Base-by-base conservation (phyloP, 2,113 vertebrate genomes). In the Sorex fumeus region DNA sequence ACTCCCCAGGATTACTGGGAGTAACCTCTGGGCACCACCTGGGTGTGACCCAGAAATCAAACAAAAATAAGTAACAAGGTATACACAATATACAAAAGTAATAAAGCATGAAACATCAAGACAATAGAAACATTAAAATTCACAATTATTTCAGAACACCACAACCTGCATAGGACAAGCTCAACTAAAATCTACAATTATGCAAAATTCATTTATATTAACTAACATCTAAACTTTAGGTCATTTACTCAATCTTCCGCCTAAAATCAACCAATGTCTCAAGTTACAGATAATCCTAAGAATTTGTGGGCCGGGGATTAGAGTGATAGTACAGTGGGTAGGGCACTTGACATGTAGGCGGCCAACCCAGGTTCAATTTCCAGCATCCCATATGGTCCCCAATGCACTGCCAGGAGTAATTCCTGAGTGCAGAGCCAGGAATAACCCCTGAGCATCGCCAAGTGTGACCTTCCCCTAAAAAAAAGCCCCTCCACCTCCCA, bases 241-340 rank as follows among this genome's bases (percentile, higher is more conserved):
- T 75, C 32, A 60, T 30, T 76, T 27, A 64, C 15, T 91, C 83
- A 75, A 45, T 69, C 27, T 90, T 36, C 84, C 50, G 85, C 45
- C 7, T 82, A 89, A 93, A 90, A 86, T 53, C 10, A 43, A 85
- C 10, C 67, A 53, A 53, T 28, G 50, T 86, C 76, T 96, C 32
- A 23, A 83, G 88, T 88, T 96, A 94, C 53, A 82, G 64, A 84
- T 32, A 70, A 45, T 85, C 53, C 81, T 75, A 70, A 94, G 92
- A 93, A 72, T 50, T 71, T 77, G 76, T 1, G 40, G 40, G 7
- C 3, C 40, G 7, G 40, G 40, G 40, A 7, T 40, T 40, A 40
- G 40, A 40, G 40, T 40, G 40, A 7, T 40, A 40, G 7, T 7
- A 40, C 7, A 40, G 40, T 40, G 40, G 40, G 40, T 40, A 40